These are phyloP conservation scores for Xiphophorus birchmanni DNA, from an alignment of 2,797 vertebrate species.

Conservation along the genomic window DNA sequence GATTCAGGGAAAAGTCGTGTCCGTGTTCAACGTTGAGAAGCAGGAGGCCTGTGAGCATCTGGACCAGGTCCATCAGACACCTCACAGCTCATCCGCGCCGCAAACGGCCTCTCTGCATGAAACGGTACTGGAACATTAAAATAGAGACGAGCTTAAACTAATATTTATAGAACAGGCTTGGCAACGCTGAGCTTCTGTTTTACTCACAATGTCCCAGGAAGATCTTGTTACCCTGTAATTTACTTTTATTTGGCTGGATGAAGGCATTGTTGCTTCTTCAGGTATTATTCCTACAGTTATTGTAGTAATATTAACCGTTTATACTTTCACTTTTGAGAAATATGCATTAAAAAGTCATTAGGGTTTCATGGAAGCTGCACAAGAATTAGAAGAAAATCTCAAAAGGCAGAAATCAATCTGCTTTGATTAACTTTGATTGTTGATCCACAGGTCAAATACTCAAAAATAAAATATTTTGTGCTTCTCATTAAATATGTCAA, in stretches of 20 bases:
- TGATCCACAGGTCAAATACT: not conserved
- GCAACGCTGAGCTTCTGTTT: constrained; percentile 46
- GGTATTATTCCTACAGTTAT: not conserved
- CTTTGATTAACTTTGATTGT: not conserved
- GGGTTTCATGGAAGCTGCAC: not conserved
- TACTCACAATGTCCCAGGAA: constrained; percentile 59
- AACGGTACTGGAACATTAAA: constrained; percentile 55
- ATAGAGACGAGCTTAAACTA: not conserved
- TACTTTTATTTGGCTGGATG: constrained; percentile 33
- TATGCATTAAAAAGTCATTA: not conserved
- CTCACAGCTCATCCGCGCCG: constrained; percentile 41
- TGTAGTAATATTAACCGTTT: not conserved
- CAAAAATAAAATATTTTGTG: not conserved
- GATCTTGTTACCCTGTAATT: constrained; percentile 70
- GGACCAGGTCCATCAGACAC: constrained; percentile 37
- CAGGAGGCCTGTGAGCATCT: constrained; percentile 63
- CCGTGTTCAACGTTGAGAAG: constrained; percentile 74
- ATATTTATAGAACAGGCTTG: constrained; percentile 37
- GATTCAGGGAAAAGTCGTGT: constrained; percentile 81
- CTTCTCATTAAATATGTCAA: not conserved
- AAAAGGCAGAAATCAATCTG: not conserved
- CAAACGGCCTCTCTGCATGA: constrained; percentile 45
- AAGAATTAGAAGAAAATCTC: not conserved
- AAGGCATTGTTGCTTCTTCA: constrained; percentile 26
- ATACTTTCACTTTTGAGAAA: not conserved